phyloP scores from a whole-genome alignment of 1,140 invertebrate genomes.

The Apis dorsata region DNA sequence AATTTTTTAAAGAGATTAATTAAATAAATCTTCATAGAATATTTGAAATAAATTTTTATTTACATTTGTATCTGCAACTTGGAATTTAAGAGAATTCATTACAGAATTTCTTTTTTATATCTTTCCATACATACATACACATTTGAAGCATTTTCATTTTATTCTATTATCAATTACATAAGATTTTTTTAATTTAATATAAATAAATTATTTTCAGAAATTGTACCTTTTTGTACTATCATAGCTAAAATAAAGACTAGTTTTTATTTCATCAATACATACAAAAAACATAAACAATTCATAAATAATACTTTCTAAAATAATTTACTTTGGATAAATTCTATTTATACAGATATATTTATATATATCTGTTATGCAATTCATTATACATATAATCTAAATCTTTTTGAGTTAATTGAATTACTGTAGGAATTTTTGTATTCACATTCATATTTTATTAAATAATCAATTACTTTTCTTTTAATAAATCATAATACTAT shows the following conservation, averaged over 20 bases:
- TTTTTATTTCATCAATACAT: not conserved
- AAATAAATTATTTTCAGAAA: not conserved
- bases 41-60: constrained; percentile 46
- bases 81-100: too few relatives aligned
- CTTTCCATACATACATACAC: not conserved
- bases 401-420: too few relatives aligned
- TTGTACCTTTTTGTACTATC: not conserved
- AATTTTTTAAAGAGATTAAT: not conserved
- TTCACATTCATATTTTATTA: not conserved
- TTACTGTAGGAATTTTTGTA: not conserved
- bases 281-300: not conserved
- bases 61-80: not conserved
- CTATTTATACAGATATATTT: not conserved
- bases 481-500: not conserved
- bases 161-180: not conserved
- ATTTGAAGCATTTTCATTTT: not conserved
- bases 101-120: not conserved
- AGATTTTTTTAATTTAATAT: not conserved
- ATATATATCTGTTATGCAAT: not conserved
- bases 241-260: constrained; percentile 18
- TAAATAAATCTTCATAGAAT: not conserved
- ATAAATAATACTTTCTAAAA: not conserved
- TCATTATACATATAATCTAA: not conserved
- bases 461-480: not conserved
- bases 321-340: not conserved